phyloP scores from a whole-genome alignment of 2,797 vertebrate species.

The Cheirogaleus major region DNA sequence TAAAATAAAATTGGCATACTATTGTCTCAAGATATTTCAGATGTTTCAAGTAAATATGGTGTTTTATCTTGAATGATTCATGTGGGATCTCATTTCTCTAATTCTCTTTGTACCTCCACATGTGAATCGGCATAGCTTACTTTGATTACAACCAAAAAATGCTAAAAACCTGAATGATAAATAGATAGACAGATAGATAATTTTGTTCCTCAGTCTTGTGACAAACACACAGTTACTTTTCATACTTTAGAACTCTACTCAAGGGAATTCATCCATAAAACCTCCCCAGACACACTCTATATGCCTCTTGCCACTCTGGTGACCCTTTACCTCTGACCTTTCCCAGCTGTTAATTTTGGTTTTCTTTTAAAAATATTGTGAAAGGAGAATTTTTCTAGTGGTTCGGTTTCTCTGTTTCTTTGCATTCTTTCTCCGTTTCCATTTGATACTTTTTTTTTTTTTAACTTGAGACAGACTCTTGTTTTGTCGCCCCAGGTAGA shows the following conservation, averaged over 20 bases:
- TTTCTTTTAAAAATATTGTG: not conserved
- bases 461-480: too few relatives aligned
- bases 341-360: not conserved
- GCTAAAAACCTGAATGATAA: not conserved
- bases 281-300: not conserved
- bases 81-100: not conserved
- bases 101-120: not conserved
- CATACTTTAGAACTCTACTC: not conserved
- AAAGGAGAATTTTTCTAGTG: not conserved
- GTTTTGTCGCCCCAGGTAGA: too few relatives aligned
- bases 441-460: too few relatives aligned
- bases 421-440: not conserved
- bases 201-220: not conserved
- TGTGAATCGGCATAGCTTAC: not conserved
- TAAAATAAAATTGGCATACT: not conserved
- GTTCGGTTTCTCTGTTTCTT: not conserved
- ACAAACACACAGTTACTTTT: not conserved
- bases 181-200: not conserved
- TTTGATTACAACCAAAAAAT: not conserved
- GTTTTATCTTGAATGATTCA: not conserved
- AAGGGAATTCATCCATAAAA: not conserved
- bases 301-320: not conserved
- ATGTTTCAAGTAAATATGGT: not conserved
- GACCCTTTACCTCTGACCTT: not conserved
- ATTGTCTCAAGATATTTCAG: not conserved